Percentiles rank a stretch among this genome's conserved stretches.
Conservation (phyloP, 2,888 invertebrate genomes). For the Sphaeridia pumilis region DNA sequence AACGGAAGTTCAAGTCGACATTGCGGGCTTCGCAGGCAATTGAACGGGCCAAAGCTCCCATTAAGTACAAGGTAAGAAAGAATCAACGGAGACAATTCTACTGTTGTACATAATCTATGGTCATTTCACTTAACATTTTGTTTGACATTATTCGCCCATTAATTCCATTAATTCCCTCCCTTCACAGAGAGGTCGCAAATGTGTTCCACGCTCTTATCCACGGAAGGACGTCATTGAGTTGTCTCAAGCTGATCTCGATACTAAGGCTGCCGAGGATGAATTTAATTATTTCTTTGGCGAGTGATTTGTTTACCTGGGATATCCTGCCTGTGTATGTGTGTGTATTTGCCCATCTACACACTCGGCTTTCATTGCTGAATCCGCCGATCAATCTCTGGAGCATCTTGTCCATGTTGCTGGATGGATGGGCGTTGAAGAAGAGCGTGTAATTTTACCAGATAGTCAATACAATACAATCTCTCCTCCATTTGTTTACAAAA, state of each 20-base stretch:
- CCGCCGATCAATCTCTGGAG: too few species aligned
- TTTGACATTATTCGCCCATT: background rate
- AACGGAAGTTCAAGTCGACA: slow-evolving; percentile 22
- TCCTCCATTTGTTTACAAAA: too few species aligned
- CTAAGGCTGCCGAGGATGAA: slow-evolving; percentile 34
- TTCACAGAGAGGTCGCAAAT: slow-evolving; percentile 30
- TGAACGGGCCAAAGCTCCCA: slow-evolving; percentile 30
- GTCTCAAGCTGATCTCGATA: slow-evolving; percentile 32
- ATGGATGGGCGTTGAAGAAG: too few species aligned
- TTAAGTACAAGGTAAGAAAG: slow-evolving; percentile 23
- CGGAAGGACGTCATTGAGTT: slow-evolving; percentile 28
- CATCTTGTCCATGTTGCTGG: too few species aligned
- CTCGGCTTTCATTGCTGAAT: too few species aligned
- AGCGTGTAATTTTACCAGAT: too few species aligned
- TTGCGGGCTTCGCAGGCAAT: slow-evolving; percentile 21
- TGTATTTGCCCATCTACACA: too few species aligned
- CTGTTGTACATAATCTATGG: background rate
- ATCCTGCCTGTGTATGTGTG: too few species aligned
- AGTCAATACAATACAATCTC: too few species aligned
- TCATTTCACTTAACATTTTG: background rate
- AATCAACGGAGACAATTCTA: background rate
- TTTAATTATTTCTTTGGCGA: slow-evolving; percentile 34
- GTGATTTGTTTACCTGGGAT: too few species aligned
- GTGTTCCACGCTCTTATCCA: slow-evolving; percentile 27
- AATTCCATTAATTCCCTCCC: background rate